Percentiles rank a stretch among this genome's conserved stretches.
These are phyloP conservation scores for Mythimna pallens DNA, from an alignment of 2,888 invertebrate genomes.

Conservation along the genomic window DNA sequence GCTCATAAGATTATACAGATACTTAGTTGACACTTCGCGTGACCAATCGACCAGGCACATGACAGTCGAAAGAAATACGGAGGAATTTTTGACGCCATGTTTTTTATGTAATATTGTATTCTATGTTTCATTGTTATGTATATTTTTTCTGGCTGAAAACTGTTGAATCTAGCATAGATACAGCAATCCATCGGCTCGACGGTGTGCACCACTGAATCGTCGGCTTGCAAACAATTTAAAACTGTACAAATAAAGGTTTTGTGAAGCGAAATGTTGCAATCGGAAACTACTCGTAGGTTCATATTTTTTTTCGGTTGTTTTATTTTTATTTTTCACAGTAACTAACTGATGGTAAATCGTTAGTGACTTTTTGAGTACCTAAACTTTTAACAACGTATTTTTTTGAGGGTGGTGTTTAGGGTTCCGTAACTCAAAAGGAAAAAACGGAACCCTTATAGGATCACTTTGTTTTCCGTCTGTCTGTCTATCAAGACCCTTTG, in stretches of 20 bases:
- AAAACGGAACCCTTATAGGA: too few relatives aligned
- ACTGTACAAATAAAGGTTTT: slow-evolving; percentile 7
- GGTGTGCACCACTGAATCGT: background rate
- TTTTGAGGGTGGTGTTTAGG: too few relatives aligned
- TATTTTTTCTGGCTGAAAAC: background rate
- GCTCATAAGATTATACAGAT: too few relatives aligned
- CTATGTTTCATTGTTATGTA: background rate
- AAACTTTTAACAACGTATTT: slow-evolving; percentile 12
- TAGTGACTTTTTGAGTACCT: background rate
- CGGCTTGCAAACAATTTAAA: slow-evolving; percentile 12
- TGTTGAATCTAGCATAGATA: background rate
- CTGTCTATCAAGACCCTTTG: too few relatives aligned
- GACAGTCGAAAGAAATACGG: too few relatives aligned
- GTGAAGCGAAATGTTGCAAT: background rate
- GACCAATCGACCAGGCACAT: too few relatives aligned
- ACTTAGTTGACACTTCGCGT: too few relatives aligned
- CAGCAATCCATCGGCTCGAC: background rate
- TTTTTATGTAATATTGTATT: too few relatives aligned
- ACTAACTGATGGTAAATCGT: slow-evolving; percentile 3
- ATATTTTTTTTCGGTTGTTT: slow-evolving; percentile 8
- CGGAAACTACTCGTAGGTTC: slow-evolving; percentile 5
- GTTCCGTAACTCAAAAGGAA: background rate
- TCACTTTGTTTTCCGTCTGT: too few relatives aligned
- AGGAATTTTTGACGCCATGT: too few relatives aligned
- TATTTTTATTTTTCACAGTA: background rate